Percentiles rank a stretch among this genome's conserved stretches.
Evolutionary conservation across 2,797 vertebrate species (phyloP).

Genomic region (Cossypha niveicapilla): DNA sequence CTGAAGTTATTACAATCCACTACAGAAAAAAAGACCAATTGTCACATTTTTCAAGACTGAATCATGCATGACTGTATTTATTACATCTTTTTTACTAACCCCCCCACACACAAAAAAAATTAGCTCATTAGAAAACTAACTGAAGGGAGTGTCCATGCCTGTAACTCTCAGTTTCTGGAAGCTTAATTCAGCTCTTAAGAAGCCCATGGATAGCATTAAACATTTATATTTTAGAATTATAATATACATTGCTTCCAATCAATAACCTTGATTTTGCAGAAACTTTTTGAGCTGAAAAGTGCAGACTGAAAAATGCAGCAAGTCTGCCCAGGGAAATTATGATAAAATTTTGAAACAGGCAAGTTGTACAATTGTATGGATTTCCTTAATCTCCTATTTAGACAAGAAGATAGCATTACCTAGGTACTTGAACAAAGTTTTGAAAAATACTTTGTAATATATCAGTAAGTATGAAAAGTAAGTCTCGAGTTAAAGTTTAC

Average conservation of each 20-base stretch:
- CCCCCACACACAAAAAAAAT: rapidly evolving
- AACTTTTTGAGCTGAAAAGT: neutral
- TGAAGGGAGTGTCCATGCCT: neutral
- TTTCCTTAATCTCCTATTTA: neutral
- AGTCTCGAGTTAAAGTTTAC: neutral
- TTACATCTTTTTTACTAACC: neutral
- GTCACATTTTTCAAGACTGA: neutral
- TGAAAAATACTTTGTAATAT: neutral
- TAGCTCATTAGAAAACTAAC: neutral
- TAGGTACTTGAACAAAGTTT: neutral
- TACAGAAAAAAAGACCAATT: neutral
- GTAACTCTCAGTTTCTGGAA: neutral
- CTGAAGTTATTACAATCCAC: neutral
- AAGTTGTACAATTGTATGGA: neutral
- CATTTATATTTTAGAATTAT: neutral
- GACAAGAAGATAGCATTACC: neutral
- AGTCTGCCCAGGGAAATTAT: neutral
- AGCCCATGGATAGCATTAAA: neutral
- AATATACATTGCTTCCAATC: neutral
- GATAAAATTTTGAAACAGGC: neutral
- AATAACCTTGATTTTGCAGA: neutral
- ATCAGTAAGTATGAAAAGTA: neutral
- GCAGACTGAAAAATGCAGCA: neutral
- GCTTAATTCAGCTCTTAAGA: neutral
- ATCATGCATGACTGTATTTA: neutral